phyloP scores from a whole-genome alignment of 2,888 invertebrate species.

The Polyploca ridens region DNA sequence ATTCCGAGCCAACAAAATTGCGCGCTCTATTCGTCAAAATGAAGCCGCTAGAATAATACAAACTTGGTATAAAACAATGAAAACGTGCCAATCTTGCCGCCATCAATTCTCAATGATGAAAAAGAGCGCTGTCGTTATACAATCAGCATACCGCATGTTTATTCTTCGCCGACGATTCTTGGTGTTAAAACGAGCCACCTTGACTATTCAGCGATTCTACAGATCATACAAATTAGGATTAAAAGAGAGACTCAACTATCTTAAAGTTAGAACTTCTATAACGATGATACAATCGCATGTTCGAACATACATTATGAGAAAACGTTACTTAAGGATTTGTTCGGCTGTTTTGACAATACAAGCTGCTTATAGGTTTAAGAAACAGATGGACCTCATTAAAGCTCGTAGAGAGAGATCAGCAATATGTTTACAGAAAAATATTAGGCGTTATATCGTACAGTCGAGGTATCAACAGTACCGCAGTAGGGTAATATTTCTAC shows the following conservation, averaged over 20 bases:
- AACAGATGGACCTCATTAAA: constrained; percentile 39
- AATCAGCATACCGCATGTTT: constrained; percentile 66
- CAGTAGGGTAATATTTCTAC: constrained; percentile 58
- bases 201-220: constrained; percentile 67
- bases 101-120: constrained; percentile 50
- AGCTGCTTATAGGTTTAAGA: constrained; percentile 62
- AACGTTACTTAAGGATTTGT: constrained; percentile 51
- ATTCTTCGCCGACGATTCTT: constrained; percentile 49
- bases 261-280: constrained; percentile 40
- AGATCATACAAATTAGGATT: constrained; percentile 56
- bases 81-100: constrained; percentile 52
- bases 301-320: constrained; percentile 54
- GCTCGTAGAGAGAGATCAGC: constrained; percentile 53
- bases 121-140: constrained; percentile 55
- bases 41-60: constrained; percentile 66
- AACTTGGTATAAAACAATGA: constrained; percentile 60
- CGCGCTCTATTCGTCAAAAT: constrained; percentile 37
- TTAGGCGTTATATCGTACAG: constrained; percentile 57
- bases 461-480: constrained; percentile 54
- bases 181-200: constrained; percentile 44
- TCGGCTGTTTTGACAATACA: constrained; percentile 63
- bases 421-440: constrained; percentile 64
- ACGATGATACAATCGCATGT: constrained; percentile 53
- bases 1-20: constrained; percentile 54
- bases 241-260: constrained; percentile 44